These are phyloP conservation scores for Luscinia luscinia DNA, from an alignment of 2,797 vertebrate genomes.

Conservation along the genomic window DNA sequence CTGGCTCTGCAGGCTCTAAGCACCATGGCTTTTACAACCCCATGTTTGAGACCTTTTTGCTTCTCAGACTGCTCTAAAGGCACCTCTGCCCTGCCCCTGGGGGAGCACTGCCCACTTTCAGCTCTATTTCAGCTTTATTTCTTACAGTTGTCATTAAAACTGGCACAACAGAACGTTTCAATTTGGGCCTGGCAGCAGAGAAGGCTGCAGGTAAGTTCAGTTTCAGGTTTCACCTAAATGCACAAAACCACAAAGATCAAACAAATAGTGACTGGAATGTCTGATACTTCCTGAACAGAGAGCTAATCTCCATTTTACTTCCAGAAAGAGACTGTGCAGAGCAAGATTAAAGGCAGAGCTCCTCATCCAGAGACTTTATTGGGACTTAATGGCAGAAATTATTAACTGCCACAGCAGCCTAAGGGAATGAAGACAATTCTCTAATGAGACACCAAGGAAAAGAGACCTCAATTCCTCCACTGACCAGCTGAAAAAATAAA, in stretches of 20 bases:
- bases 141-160: neutral
- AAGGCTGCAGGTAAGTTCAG: neutral
- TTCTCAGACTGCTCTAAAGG: neutral
- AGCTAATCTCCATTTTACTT: neutral
- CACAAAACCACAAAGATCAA: neutral
- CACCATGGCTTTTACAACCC: neutral
- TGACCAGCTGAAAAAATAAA: neutral
- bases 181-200: neutral
- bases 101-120: neutral
- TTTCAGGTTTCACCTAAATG: neutral
- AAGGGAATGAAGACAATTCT: neutral
- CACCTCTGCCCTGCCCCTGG: neutral
- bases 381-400: neutral
- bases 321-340: neutral
- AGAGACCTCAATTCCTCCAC: neutral
- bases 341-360: neutral
- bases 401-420: neutral
- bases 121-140: neutral
- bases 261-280: neutral
- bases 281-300: neutral
- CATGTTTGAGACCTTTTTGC: neutral
- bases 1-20: neutral
- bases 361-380: neutral
- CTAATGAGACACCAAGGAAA: neutral
- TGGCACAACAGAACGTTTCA: neutral